Conservation (phyloP, 1,140 invertebrate species). For the Sitobion miscanthi region DNA sequence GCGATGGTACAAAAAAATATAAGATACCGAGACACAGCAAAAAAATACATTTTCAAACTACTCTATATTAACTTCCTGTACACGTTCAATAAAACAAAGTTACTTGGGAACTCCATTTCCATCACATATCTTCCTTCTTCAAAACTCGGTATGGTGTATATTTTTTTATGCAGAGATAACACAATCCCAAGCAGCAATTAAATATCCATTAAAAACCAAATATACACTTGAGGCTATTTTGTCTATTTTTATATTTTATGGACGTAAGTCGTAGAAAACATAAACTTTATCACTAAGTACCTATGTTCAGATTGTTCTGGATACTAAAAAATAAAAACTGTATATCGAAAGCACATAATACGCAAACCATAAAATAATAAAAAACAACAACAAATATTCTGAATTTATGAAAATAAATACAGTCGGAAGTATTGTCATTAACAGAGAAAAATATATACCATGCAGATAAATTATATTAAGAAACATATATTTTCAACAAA, state of each 20-base stretch:
- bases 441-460: neutral
- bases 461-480: neutral
- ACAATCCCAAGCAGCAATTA: neutral
- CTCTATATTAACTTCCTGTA: neutral
- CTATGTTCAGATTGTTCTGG: neutral
- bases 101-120: neutral
- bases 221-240: neutral
- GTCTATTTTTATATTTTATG: neutral
- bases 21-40: neutral
- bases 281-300: neutral
- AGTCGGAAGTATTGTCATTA: neutral
- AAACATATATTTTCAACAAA: neutral
- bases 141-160: neutral
- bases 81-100: neutral
- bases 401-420: neutral
- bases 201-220: slow-evolving; percentile 23
- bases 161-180: neutral
- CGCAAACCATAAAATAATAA: neutral
- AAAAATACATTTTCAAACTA: neutral
- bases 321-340: neutral
- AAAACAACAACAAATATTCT: neutral
- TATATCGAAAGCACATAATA: neutral
- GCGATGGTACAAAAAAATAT: neutral
- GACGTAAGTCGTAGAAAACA: neutral
- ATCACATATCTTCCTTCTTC: neutral